Evolutionary conservation across 2,113 vertebrate species (phyloP).

Genomic region (Gymnocephalus cernua): DNA sequence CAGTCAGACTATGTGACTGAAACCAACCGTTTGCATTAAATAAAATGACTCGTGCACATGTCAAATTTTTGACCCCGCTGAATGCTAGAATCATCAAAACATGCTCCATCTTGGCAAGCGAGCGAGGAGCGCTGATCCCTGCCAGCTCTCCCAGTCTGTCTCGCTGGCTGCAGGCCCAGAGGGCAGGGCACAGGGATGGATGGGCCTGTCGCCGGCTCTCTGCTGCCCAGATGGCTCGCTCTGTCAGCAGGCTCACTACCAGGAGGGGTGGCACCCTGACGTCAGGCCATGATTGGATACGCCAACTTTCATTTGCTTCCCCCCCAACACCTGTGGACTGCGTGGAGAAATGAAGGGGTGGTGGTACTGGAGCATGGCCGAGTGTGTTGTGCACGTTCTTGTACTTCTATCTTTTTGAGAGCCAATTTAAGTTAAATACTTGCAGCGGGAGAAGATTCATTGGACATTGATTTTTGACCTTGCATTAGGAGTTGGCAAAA

Average conservation of each 20-base stretch:
- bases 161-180: conserved; percentile 68
- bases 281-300: conserved; percentile 65
- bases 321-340: conserved; percentile 72
- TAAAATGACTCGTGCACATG: conserved; percentile 33
- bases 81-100: conserved; percentile 60
- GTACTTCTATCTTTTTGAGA: background rate
- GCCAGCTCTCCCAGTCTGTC: conserved; percentile 66
- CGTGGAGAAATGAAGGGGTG: conserved; percentile 36
- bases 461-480: background rate
- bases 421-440: background rate
- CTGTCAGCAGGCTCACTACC: conserved; percentile 71
- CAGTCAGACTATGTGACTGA: conserved; percentile 11
- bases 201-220: conserved; percentile 63
- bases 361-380: conserved; percentile 19
- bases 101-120: conserved; percentile 55
- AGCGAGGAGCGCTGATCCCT: conserved; percentile 33
- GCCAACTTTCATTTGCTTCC: conserved; percentile 69
- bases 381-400: conserved; percentile 27
- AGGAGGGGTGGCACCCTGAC: conserved; percentile 69
- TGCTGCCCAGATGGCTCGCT: conserved; percentile 80
- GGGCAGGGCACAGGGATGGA: conserved; percentile 65
- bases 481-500: background rate
- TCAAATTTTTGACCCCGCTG: conserved; percentile 50
- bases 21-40: conserved; percentile 33
- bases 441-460: background rate